Percentiles rank a stretch among this genome's conserved stretches.
phyloP scores from a whole-genome alignment of 1,140 invertebrate species.

The Magallana ariakensis region DNA sequence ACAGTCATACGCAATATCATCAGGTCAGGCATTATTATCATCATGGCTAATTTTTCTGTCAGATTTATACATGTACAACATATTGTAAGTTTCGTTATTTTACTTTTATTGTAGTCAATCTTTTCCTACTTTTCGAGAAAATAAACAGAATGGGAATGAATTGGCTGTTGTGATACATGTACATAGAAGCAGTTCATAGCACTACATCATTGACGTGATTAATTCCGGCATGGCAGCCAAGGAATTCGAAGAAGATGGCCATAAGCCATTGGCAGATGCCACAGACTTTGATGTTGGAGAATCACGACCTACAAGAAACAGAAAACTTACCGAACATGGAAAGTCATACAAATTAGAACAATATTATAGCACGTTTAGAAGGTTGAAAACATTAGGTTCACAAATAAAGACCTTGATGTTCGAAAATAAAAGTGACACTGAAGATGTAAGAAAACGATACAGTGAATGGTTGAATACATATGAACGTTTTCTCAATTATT shows the following conservation, averaged over 20 bases:
- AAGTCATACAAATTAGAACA: neutral
- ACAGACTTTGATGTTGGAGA: neutral
- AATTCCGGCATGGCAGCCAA: neutral
- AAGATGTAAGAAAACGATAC: neutral
- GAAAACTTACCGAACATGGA: neutral
- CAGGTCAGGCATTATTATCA: neutral
- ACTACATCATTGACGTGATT: neutral
- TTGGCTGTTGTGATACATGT: neutral
- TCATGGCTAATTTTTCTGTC: neutral
- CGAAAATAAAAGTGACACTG: slow-evolving; percentile 5
- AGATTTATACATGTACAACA: neutral
- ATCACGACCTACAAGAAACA: neutral
- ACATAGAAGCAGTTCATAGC: neutral
- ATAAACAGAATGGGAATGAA: neutral
- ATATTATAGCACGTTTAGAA: neutral
- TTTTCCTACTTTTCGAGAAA: neutral
- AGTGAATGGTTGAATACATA: neutral
- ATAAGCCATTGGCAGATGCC: too few species aligned
- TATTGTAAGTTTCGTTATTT: neutral
- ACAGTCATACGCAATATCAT: too few species aligned
- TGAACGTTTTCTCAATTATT: slow-evolving; percentile 15
- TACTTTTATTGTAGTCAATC: neutral
- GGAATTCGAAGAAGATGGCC: neutral
- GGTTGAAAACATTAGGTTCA: neutral
- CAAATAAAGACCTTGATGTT: slow-evolving; percentile 22